Conservation (phyloP, 2,113 vertebrate genomes). For the Dryoscopus gambensis region DNA sequence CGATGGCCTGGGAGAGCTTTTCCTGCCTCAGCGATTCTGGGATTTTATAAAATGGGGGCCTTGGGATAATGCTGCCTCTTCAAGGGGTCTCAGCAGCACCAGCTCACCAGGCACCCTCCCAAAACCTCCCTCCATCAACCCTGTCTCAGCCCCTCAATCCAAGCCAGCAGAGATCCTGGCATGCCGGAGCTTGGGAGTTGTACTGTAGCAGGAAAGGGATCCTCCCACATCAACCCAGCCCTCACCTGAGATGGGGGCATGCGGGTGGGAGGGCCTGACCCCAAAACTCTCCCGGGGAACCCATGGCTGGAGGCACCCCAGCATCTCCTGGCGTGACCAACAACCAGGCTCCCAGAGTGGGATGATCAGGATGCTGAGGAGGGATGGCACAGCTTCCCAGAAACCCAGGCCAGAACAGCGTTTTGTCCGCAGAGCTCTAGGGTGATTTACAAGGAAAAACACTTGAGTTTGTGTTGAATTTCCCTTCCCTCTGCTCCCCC, state of each 20-base stretch:
- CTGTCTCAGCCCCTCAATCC: not conserved
- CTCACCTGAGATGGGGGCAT: not conserved
- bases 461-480: not conserved
- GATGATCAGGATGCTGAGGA: not conserved
- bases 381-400: not conserved
- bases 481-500: not conserved
- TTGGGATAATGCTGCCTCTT: not conserved
- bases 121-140: not conserved
- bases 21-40: not conserved
- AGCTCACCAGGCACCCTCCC: not conserved
- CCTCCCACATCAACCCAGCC: not conserved
- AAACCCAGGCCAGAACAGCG: not conserved
- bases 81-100: not conserved
- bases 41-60: not conserved
- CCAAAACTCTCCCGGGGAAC: not conserved
- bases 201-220: fast-evolving
- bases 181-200: not conserved
- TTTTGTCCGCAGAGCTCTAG: not conserved
- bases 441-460: conserved; percentile 55
- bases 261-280: not conserved
- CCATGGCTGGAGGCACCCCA: not conserved
- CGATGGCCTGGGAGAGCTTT: not conserved
- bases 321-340: not conserved
- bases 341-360: not conserved
- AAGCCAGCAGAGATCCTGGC: not conserved